Evolutionary conservation across 2,113 vertebrate genomes (phyloP).

Genomic region (human (Homo sapiens)): DNA sequence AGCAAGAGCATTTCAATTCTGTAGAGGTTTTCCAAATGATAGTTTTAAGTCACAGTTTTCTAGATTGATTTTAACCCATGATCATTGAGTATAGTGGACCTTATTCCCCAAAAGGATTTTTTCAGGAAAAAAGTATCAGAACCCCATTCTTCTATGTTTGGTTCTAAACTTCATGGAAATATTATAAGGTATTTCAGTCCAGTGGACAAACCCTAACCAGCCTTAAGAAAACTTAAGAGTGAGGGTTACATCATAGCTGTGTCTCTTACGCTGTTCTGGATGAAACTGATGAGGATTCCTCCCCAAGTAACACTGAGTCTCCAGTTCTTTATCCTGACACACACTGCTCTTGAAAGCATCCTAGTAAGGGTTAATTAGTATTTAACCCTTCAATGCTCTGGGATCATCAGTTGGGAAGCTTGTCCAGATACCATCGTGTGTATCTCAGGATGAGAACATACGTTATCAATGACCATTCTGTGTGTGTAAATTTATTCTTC

Average conservation of each 20-base stretch:
- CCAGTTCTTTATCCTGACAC: not conserved
- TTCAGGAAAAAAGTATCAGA: not conserved
- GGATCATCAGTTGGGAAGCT: not conserved
- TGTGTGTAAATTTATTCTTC: not conserved
- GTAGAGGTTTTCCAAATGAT: conserved; percentile 6
- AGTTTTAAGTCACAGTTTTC: not conserved
- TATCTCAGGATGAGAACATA: not conserved
- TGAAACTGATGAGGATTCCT: not conserved
- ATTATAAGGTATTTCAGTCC: not conserved
- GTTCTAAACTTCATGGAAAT: conserved; percentile 25
- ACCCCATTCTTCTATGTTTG: conserved; percentile 14
- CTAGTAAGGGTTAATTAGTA: not conserved
- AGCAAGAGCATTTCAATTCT: not conserved
- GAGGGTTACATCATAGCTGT: not conserved
- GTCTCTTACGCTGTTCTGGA: not conserved
- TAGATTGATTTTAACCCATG: not conserved
- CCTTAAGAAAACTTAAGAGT: not conserved
- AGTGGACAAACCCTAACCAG: not conserved
- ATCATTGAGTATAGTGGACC: not conserved
- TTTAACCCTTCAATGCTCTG: not conserved
- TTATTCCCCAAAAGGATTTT: conserved; percentile 5
- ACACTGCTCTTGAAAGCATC: not conserved
- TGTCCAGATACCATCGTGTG: not conserved
- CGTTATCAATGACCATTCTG: not conserved
- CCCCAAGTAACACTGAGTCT: not conserved